Evolutionary conservation across 2,113 vertebrate species (phyloP).

Genomic region (Vicugna pacos): DNA sequence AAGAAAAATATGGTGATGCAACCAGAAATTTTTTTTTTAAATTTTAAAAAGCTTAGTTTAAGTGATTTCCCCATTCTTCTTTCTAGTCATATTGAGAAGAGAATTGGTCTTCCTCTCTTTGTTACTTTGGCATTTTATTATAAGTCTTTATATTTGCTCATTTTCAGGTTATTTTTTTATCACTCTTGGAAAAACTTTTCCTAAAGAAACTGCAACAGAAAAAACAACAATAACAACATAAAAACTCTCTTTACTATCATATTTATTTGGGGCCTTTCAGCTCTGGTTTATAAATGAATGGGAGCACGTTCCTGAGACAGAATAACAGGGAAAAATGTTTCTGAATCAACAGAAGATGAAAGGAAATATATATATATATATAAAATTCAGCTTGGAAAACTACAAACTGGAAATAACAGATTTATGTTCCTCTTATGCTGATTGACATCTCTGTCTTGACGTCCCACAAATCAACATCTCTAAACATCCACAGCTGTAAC

Average conservation of each 20-base stretch:
- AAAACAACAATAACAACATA: background rate
- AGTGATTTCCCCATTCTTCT: background rate
- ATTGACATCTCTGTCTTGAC: background rate
- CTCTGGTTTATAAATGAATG: background rate
- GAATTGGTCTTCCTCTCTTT: background rate
- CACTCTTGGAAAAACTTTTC: background rate
- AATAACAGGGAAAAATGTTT: conserved; percentile 41
- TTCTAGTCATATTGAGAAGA: background rate
- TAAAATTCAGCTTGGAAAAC: background rate
- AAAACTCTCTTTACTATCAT: background rate
- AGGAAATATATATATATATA: background rate
- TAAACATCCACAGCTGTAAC: background rate
- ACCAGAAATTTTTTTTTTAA: background rate
- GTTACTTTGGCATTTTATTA: background rate
- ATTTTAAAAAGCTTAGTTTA: background rate
- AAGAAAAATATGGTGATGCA: background rate
- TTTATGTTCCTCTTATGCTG: background rate
- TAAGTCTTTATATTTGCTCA: background rate
- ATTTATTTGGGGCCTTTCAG: background rate
- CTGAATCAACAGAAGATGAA: conserved; percentile 38
- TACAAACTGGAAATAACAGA: background rate
- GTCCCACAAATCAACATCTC: background rate
- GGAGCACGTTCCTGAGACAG: background rate
- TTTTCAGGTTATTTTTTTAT: background rate
- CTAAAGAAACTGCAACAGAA: background rate